Percentiles rank a stretch among this genome's conserved stretches.
These are phyloP conservation scores for Homalodisca vitripennis DNA, from an alignment of 1,140 invertebrate genomes.

Conservation along the genomic window DNA sequence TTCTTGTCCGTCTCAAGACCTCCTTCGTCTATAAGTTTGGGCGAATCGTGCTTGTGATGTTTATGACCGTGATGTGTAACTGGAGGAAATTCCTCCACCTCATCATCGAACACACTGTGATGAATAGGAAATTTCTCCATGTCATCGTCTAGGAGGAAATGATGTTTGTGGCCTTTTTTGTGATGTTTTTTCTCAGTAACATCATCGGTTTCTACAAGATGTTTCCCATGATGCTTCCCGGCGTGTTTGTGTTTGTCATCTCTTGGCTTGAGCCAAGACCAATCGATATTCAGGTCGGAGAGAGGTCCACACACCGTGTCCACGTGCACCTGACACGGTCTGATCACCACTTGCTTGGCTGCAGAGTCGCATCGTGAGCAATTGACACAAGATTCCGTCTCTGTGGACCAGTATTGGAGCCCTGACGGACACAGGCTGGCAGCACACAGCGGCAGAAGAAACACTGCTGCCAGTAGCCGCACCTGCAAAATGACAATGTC, in stretches of 20 bases:
- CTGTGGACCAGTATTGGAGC: slow-evolving; percentile 56
- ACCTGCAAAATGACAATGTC: slow-evolving; percentile 25
- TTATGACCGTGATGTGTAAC: not conserved
- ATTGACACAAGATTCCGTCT: slow-evolving; percentile 55
- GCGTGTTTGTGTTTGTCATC: slow-evolving; percentile 24
- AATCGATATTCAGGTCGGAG: slow-evolving; percentile 56
- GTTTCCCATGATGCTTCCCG: not conserved
- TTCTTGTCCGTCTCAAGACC: slow-evolving; percentile 20
- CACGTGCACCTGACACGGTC: slow-evolving; percentile 61
- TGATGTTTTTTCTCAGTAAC: slow-evolving; percentile 6
- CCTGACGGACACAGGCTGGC: slow-evolving; percentile 52
- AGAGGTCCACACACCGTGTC: slow-evolving; percentile 64
- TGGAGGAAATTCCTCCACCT: not conserved
- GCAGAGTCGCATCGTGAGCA: slow-evolving; percentile 61
- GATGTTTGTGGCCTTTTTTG: slow-evolving; percentile 30
- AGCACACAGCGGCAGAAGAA: slow-evolving; percentile 34
- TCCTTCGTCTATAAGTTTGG: not conserved
- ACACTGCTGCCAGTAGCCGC: slow-evolving; percentile 18
- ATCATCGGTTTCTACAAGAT: not conserved
- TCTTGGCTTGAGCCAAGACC: slow-evolving; percentile 48
- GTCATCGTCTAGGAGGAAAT: slow-evolving; percentile 25
- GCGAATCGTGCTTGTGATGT: slow-evolving; percentile 2
- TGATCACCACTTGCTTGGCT: slow-evolving; percentile 53
- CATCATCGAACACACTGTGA: slow-evolving; percentile 22
- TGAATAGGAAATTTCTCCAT: slow-evolving; percentile 19